phyloP scores from a whole-genome alignment of 2,888 invertebrate genomes.

The Stictocephala bisonia region DNA sequence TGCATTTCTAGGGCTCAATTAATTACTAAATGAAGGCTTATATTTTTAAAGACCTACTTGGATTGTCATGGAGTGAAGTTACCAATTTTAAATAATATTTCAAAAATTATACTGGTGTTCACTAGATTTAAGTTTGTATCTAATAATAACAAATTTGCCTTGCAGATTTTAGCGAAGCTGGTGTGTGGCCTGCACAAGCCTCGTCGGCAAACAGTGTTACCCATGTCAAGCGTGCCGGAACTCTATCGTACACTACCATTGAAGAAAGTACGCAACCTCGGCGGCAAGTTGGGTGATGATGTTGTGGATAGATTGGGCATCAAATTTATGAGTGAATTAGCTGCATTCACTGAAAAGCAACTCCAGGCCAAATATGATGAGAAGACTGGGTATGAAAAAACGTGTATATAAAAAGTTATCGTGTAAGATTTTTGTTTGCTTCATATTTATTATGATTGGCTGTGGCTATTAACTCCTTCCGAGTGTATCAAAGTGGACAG shows the following conservation, averaged over 20 bases:
- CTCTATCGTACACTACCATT: slow-evolving; percentile 77
- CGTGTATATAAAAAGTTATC: too few species aligned
- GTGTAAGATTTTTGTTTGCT: neutral
- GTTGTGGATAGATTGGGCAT: slow-evolving; percentile 80
- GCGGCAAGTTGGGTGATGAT: slow-evolving; percentile 92
- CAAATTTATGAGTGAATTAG: slow-evolving; percentile 83
- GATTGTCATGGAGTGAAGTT: too few species aligned
- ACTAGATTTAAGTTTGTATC: neutral
- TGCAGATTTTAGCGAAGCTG: slow-evolving; percentile 87
- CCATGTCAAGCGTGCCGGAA: slow-evolving; percentile 73
- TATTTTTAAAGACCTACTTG: too few species aligned
- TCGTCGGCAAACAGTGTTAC: slow-evolving; percentile 91
- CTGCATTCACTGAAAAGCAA: slow-evolving; percentile 76
- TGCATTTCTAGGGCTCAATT: too few species aligned
- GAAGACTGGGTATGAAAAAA: slow-evolving; percentile 80
- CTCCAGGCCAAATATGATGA: slow-evolving; percentile 82
- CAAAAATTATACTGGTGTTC: too few species aligned
- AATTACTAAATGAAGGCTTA: too few species aligned
- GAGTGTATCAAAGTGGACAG: slow-evolving; percentile 10
- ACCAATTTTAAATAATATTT: too few species aligned
- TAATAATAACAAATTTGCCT: too few species aligned
- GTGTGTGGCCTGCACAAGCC: slow-evolving; percentile 94
- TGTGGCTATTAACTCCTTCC: neutral
- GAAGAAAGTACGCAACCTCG: slow-evolving; percentile 88
- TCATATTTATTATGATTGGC: neutral